Conservation (phyloP, 2,888 invertebrate genomes). For the Hofmannophila pseudospretella region DNA sequence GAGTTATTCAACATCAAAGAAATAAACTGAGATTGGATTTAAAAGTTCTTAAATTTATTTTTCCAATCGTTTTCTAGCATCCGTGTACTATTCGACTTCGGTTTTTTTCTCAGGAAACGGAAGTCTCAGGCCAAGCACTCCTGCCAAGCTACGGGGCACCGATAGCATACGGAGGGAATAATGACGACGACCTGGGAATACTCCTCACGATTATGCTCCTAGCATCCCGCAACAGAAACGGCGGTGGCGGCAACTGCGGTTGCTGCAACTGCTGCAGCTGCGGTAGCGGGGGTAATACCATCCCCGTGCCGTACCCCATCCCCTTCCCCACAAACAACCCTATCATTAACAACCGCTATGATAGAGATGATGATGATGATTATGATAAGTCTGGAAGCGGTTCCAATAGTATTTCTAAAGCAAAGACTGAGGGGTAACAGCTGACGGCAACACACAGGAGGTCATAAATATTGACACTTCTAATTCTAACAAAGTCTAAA, state of each 20-base stretch:
- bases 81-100: too few species aligned
- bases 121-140: slow-evolving; percentile 30
- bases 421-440: too few species aligned
- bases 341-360: slow-evolving; percentile 25
- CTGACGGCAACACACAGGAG: too few species aligned
- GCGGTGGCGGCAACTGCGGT: slow-evolving; percentile 17
- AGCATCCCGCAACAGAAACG: slow-evolving; percentile 31
- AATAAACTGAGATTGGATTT: too few species aligned
- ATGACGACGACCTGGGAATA: slow-evolving; percentile 47
- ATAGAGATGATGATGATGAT: slow-evolving; percentile 8
- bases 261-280: slow-evolving; percentile 30
- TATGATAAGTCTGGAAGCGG: too few species aligned
- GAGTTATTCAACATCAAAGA: too few species aligned
- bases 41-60: too few species aligned
- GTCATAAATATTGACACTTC: too few species aligned
- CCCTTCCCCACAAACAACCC: slow-evolving; percentile 45
- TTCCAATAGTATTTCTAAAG: too few species aligned
- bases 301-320: slow-evolving; percentile 51
- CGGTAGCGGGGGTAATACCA: slow-evolving; percentile 19
- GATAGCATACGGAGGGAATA: slow-evolving; percentile 24
- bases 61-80: too few species aligned
- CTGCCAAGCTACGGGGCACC: slow-evolving; percentile 20
- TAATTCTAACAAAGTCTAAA: too few species aligned
- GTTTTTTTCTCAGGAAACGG: slow-evolving; percentile 31
- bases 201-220: slow-evolving; percentile 44